These are phyloP conservation scores for Sylvilagus floridanus DNA, from an alignment of 2,797 vertebrate species.

Conservation along the genomic window DNA sequence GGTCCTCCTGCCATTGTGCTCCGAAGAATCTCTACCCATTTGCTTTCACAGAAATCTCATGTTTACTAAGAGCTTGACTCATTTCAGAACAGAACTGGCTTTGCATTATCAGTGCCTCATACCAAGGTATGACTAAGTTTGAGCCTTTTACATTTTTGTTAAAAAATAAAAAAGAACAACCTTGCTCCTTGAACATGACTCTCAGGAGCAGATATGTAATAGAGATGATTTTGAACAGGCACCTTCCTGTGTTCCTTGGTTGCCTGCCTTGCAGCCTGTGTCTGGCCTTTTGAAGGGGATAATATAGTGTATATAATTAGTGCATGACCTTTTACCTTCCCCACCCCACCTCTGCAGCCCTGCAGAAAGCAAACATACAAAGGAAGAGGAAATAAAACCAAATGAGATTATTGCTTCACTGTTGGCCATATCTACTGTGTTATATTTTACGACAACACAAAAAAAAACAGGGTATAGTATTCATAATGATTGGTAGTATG, in stretches of 20 bases:
- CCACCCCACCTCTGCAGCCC: not conserved
- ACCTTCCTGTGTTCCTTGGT: not conserved
- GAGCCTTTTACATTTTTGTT: not conserved
- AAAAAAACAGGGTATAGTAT: not conserved
- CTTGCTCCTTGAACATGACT: not conserved
- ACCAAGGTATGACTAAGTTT: not conserved
- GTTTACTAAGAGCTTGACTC: not conserved
- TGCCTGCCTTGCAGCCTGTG: not conserved
- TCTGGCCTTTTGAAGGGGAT: not conserved
- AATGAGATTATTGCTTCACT: not conserved
- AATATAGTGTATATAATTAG: not conserved
- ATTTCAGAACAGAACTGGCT: not conserved
- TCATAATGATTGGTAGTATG: not conserved
- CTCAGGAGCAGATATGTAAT: not conserved
- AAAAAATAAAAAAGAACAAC: not conserved
- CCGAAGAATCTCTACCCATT: not conserved
- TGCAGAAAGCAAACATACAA: not conserved
- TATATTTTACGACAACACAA: not conserved
- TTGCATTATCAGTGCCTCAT: not conserved
- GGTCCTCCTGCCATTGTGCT: not conserved
- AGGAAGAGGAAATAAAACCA: constrained; percentile 54
- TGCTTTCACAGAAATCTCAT: not conserved
- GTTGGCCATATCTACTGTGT: not conserved
- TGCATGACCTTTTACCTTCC: not conserved
- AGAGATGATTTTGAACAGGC: constrained; percentile 2